Conservation (phyloP, 2,888 invertebrate genomes). For the Slavum lentiscoides region DNA sequence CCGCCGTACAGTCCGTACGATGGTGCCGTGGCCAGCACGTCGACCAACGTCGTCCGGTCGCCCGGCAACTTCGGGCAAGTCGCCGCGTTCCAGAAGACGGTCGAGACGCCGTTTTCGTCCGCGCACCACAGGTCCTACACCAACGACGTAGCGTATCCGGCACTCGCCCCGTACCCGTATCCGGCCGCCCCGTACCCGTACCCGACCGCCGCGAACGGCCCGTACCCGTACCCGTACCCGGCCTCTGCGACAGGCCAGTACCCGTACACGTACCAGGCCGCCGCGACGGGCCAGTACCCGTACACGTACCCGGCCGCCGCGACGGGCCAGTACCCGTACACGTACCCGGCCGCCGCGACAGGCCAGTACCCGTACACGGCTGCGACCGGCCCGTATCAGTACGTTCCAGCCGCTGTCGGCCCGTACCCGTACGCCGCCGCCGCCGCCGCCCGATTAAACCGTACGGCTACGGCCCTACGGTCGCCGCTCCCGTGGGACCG, state of each 20-base stretch:
- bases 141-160: no score
- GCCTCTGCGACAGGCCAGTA: neutral
- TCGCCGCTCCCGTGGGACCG: neutral
- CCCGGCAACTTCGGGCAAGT: constrained; percentile 23
- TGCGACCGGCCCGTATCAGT: neutral
- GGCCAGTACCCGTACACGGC: neutral
- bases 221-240: constrained; percentile 1
- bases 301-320: neutral
- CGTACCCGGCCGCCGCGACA: neutral
- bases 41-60: constrained; percentile 10
- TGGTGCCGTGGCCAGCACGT: constrained; percentile 28
- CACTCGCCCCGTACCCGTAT: constrained; percentile 1
- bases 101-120: constrained; percentile 17
- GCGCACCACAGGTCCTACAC: no score
- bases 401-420: neutral
- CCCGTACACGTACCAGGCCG: neutral
- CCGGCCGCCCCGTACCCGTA: constrained; percentile 10
- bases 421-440: neutral
- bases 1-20: constrained; percentile 7
- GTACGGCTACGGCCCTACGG: constrained; percentile 10
- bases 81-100: constrained; percentile 16
- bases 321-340: neutral
- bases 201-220: neutral
- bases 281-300: neutral
- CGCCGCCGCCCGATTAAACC: neutral